phyloP scores from a whole-genome alignment of 2,888 invertebrate genomes.

The Caenorhabditis parvicauda region DNA sequence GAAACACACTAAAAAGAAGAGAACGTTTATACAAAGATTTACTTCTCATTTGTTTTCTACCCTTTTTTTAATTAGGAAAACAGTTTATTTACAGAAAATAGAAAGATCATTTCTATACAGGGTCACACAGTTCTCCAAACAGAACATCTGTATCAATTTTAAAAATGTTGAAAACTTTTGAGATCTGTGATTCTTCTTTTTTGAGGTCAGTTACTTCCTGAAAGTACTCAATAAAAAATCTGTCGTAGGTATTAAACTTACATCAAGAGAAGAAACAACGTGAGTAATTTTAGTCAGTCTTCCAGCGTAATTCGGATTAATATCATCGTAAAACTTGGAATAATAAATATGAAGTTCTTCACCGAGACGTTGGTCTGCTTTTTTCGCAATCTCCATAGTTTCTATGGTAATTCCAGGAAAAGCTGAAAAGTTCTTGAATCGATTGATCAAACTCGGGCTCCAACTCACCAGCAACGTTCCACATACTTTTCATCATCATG shows the following conservation, averaged over 20 bases:
- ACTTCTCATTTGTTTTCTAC: too few species aligned
- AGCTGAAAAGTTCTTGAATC: conserved; percentile 10
- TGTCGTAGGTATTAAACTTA: too few species aligned
- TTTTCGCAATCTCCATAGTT: conserved; percentile 23
- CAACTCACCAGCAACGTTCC: conserved; percentile 29
- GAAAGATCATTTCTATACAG: too few species aligned
- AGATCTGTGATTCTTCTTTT: conserved; percentile 34
- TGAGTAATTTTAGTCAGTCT: conserved; percentile 23
- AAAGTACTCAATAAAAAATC: too few species aligned
- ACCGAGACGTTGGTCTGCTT: conserved; percentile 18
- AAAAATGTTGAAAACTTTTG: conserved; percentile 40
- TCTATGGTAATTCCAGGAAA: conserved; percentile 22
- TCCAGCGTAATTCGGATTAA: conserved; percentile 28
- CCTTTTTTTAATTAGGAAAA: too few species aligned
- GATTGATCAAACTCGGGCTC: too few species aligned
- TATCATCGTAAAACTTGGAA: conserved; percentile 21
- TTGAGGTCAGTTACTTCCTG: conserved; percentile 31
- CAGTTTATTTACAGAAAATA: too few species aligned
- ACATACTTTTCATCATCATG: conserved; percentile 44
- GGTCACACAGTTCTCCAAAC: too few species aligned
- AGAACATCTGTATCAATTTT: too few species aligned
- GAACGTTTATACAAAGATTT: too few species aligned
- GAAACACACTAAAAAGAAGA: too few species aligned
- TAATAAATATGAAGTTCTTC: conserved; percentile 31
- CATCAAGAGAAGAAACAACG: conserved; percentile 29